Conservation (phyloP, 2,888 invertebrate species). For the Macaria notata region DNA sequence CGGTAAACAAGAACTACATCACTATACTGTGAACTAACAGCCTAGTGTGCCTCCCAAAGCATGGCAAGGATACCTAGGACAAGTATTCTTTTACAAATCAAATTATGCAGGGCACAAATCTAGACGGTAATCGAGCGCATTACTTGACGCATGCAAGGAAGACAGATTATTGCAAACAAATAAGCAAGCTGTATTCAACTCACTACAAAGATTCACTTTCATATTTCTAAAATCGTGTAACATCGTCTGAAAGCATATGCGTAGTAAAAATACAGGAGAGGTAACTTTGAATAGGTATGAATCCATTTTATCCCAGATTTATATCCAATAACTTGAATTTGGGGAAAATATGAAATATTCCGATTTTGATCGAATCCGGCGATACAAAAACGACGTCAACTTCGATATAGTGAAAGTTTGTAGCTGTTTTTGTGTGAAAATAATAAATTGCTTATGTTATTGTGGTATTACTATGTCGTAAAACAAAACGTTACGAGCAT, state of each 20-base stretch:
- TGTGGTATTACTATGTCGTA: conserved; percentile 47
- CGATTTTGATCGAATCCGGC: conserved; percentile 56
- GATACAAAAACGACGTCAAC: conserved; percentile 48
- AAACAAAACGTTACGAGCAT: conserved; percentile 47
- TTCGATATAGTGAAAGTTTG: conserved; percentile 46
- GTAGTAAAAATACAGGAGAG: conserved; percentile 9
- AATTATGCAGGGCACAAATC: too few relatives aligned
- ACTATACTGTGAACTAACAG: too few relatives aligned
- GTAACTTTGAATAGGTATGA: conserved; percentile 54
- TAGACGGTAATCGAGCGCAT: too few relatives aligned
- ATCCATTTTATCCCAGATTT: conserved; percentile 69
- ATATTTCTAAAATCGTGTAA: conserved; percentile 26
- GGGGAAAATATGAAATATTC: conserved; percentile 59
- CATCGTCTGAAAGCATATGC: conserved; percentile 28
- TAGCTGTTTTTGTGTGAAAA: conserved; percentile 46
- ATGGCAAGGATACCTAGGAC: too few relatives aligned
- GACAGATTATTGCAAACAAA: too few relatives aligned
- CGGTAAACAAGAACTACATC: too few relatives aligned
- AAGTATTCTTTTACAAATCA: too few relatives aligned
- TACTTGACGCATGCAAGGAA: too few relatives aligned
- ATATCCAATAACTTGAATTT: conserved; percentile 69
- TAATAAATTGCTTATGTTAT: conserved; percentile 50
- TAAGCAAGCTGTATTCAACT: too few relatives aligned
- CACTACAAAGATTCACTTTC: conserved; percentile 3
- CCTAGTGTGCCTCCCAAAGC: too few relatives aligned